These are phyloP conservation scores for Hirtodrosophila histrioides DNA, from an alignment of 2,888 invertebrate genomes.

Conservation along the genomic window DNA sequence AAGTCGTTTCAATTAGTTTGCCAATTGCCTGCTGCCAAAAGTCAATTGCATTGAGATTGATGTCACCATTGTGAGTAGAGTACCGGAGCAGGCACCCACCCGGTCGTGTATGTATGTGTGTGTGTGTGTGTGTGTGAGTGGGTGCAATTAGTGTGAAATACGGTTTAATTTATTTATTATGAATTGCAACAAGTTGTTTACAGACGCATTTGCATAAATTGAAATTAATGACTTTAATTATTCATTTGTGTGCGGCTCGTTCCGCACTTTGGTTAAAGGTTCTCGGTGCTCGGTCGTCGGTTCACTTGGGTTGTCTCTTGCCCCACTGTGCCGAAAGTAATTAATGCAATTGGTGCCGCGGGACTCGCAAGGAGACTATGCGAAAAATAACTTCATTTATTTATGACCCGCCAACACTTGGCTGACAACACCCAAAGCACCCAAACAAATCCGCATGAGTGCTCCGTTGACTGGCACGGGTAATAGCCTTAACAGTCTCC, in stretches of 20 bases:
- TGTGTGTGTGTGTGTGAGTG: constrained; percentile 46
- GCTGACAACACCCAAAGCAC: constrained; percentile 38
- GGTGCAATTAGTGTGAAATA: constrained; percentile 80
- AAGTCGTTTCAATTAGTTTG: constrained; percentile 79
- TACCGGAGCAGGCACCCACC: background rate
- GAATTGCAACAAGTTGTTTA: constrained; percentile 80
- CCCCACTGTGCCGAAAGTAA: constrained; percentile 58
- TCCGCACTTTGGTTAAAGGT: constrained; percentile 13
- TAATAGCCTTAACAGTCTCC: constrained; percentile 31
- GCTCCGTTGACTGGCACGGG: constrained; percentile 8
- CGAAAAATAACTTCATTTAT: constrained; percentile 73
- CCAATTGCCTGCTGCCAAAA: constrained; percentile 81
- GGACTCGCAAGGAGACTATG: constrained; percentile 58
- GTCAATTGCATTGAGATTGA: constrained; percentile 80
- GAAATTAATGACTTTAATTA: constrained; percentile 80
- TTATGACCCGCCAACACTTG: constrained; percentile 77
- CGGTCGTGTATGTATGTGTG: constrained; percentile 12
- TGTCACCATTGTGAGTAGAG: constrained; percentile 56
- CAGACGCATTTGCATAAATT: constrained; percentile 80
- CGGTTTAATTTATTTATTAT: constrained; percentile 80
- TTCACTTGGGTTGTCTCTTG: constrained; percentile 25
- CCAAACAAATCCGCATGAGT: background rate
- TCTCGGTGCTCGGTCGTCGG: constrained; percentile 5
- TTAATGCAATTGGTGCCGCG: constrained; percentile 70
- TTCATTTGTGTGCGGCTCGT: constrained; percentile 58